These are phyloP conservation scores for Conopomorpha cramerella DNA, from an alignment of 1,140 invertebrate species.

Conservation along the genomic window DNA sequence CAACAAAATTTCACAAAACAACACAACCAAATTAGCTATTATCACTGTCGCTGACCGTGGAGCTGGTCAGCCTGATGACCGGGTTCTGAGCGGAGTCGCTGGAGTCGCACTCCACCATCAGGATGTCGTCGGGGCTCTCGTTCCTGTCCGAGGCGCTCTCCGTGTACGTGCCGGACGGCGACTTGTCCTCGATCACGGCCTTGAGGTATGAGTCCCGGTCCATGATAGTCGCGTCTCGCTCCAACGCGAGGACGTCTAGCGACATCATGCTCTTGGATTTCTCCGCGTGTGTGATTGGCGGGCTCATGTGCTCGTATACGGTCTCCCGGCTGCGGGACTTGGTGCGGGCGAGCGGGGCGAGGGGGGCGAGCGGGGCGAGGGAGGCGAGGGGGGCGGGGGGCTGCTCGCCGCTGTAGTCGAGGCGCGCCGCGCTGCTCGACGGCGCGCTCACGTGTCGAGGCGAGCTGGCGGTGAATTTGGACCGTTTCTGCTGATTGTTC, in stretches of 20 bases:
- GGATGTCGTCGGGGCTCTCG: conserved; percentile 46
- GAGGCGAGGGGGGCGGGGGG: too few species aligned
- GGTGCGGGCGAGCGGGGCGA: conserved; percentile 23
- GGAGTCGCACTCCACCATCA: conserved; percentile 50
- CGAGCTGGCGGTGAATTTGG: conserved; percentile 35
- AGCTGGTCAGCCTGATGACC: conserved; percentile 46
- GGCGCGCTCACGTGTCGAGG: conserved; percentile 39
- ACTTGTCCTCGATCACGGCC: conserved; percentile 49
- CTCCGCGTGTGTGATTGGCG: conserved; percentile 27
- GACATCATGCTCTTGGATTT: conserved; percentile 55
- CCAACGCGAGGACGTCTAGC: conserved; percentile 38
- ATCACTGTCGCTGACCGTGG: conserved; percentile 42
- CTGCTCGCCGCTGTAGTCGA: conserved; percentile 12
- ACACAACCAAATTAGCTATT: conserved; percentile 26
- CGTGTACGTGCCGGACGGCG: conserved; percentile 44
- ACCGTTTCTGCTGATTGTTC: conserved; percentile 55
- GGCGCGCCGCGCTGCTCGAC: conserved; percentile 28
- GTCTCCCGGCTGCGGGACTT: conserved; percentile 39
- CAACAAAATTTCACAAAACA: neutral
- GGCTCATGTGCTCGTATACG: conserved; percentile 24
- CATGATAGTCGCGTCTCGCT: conserved; percentile 36
- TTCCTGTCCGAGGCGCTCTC: conserved; percentile 51
- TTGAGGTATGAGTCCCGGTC: conserved; percentile 47
- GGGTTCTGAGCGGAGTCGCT: conserved; percentile 45
- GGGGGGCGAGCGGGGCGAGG: conserved; percentile 23